Conservation (phyloP, 2,888 invertebrate genomes). For the Trisateles emortualis region DNA sequence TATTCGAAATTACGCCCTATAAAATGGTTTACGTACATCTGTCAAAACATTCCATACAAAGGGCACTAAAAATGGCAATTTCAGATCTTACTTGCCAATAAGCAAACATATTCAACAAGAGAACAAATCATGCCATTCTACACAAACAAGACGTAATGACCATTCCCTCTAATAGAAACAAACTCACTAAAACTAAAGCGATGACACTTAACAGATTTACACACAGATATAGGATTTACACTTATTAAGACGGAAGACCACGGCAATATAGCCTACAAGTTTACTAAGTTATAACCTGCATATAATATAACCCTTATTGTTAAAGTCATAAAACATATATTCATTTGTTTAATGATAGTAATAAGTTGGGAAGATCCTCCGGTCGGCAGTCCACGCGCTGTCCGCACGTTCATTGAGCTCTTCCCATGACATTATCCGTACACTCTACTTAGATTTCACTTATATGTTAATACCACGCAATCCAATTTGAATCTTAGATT, state of each 20-base stretch:
- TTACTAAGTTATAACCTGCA: slow-evolving; percentile 46
- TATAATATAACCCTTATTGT: slow-evolving; percentile 48
- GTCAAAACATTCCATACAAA: slow-evolving; percentile 1
- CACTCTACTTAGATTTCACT: slow-evolving; percentile 51
- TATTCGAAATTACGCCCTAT: not conserved
- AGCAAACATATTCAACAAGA: slow-evolving; percentile 17
- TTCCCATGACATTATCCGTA: slow-evolving; percentile 86
- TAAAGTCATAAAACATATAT: slow-evolving; percentile 53
- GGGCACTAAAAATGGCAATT: slow-evolving; percentile 12
- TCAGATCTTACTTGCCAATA: slow-evolving; percentile 19
- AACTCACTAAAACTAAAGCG: slow-evolving; percentile 55
- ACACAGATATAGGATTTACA: no score
- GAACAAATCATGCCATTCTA: slow-evolving; percentile 40
- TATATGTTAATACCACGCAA: slow-evolving; percentile 39
- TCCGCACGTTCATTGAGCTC: slow-evolving; percentile 85
- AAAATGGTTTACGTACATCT: not conserved
- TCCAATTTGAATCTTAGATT: slow-evolving; percentile 23
- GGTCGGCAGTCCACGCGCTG: slow-evolving; percentile 84
- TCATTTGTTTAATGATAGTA: slow-evolving; percentile 55
- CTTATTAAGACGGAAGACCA: slow-evolving; percentile 67
- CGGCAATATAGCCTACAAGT: slow-evolving; percentile 53
- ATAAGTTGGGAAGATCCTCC: slow-evolving; percentile 69
- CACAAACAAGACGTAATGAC: slow-evolving; percentile 47
- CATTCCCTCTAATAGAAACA: slow-evolving; percentile 49
- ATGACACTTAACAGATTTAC: slow-evolving; percentile 66